Percentiles rank a stretch among this genome's conserved stretches.
These are phyloP conservation scores for Micromussa lordhowensis DNA, from an alignment of 92 coral and sea anemone species.

Conservation along the genomic window DNA sequence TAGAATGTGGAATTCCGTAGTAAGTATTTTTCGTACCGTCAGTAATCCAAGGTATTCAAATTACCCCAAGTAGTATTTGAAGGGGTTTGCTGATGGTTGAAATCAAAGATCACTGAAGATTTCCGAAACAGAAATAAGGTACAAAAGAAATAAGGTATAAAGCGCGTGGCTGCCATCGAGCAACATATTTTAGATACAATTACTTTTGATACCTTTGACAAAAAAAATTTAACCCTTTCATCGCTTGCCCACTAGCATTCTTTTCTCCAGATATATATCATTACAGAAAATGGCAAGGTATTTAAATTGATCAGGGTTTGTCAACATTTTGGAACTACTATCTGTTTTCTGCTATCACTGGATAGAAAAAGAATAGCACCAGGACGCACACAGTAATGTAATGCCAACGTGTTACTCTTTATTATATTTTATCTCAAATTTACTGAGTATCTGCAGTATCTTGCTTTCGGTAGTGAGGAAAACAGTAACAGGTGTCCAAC, in stretches of 20 bases:
- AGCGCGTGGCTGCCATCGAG: neutral
- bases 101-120: slow-evolving; percentile 13
- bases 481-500: slow-evolving; percentile 4
- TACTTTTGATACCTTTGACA: neutral
- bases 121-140: slow-evolving; percentile 7
- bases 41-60: neutral
- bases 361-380: slow-evolving; percentile 6
- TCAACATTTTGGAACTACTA: neutral
- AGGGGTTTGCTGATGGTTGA: neutral
- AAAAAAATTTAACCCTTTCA: neutral
- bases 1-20: neutral
- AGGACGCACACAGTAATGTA: slow-evolving; percentile 9
- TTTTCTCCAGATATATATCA: slow-evolving; percentile 9
- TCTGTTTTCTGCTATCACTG: too few species aligned
- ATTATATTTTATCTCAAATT: neutral
- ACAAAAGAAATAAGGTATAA: too few species aligned
- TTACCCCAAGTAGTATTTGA: slow-evolving; percentile 14
- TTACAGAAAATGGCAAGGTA: neutral
- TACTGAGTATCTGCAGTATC: neutral
- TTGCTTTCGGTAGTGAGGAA: neutral
- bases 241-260: slow-evolving; percentile 8
- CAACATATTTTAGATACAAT: too few species aligned
- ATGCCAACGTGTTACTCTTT: slow-evolving; percentile 13
- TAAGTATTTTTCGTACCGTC: neutral
- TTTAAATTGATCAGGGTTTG: slow-evolving; percentile 9